phyloP scores from a whole-genome alignment of 1,140 invertebrate genomes.

The Callitettix versicolor region DNA sequence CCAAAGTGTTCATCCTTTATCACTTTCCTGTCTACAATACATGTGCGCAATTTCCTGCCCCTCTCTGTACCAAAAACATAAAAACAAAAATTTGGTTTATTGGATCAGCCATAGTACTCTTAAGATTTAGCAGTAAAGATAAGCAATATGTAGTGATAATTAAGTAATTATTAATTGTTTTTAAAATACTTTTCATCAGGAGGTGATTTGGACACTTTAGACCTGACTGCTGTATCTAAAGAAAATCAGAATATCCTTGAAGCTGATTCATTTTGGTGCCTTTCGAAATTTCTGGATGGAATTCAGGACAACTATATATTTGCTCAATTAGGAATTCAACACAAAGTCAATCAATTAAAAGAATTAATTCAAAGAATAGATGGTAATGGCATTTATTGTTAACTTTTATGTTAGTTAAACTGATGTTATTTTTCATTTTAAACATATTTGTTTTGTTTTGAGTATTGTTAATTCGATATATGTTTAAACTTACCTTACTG shows the following conservation, averaged over 20 bases:
- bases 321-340: constrained; percentile 97
- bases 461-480: neutral
- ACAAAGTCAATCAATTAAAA: constrained; percentile 79
- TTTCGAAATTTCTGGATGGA: constrained; percentile 94
- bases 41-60: no score
- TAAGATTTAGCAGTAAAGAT: no score
- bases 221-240: constrained; percentile 66
- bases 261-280: constrained; percentile 98
- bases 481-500: neutral
- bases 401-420: no score
- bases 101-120: no score
- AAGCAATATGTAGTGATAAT: no score
- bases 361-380: constrained; percentile 95
- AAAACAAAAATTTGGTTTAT: no score
- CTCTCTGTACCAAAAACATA: no score
- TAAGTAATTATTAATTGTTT: no score
- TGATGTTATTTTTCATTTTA: no score
- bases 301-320: constrained; percentile 99
- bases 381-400: no score
- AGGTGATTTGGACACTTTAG: constrained; percentile 77
- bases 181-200: constrained; percentile 33
- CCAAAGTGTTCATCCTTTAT: no score
- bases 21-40: no score
- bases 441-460: neutral
- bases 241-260: constrained; percentile 80